Conservation (phyloP, 2,888 invertebrate genomes). For the Tenthredo mesomela region DNA sequence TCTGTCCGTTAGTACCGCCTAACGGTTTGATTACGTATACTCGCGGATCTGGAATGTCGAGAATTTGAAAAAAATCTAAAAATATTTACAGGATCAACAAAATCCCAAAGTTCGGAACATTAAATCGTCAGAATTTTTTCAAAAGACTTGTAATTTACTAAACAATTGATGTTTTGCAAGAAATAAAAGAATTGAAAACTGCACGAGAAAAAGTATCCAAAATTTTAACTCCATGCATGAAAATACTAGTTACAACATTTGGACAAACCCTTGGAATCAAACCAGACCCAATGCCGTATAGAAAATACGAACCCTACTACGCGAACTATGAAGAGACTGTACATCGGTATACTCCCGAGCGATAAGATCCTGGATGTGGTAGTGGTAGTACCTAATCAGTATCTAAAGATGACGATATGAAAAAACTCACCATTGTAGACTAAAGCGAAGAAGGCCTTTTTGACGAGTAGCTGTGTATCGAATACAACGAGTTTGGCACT, state of each 20-base stretch:
- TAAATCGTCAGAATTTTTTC: too few species aligned
- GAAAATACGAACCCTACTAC: neutral
- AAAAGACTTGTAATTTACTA: too few species aligned
- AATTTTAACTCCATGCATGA: too few species aligned
- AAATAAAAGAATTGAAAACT: neutral
- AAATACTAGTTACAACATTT: neutral
- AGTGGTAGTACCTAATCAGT: neutral
- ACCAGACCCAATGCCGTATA: neutral
- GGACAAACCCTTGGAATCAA: neutral
- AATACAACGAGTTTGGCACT: conserved; percentile 99
- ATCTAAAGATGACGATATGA: neutral
- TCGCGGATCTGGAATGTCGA: neutral
- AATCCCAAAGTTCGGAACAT: neutral
- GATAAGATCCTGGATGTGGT: neutral
- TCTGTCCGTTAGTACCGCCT: neutral
- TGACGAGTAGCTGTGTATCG: conserved; percentile 98
- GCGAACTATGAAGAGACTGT: neutral
- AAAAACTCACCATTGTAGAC: conserved; percentile 94
- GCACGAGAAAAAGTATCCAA: too few species aligned
- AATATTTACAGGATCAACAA: neutral
- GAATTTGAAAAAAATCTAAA: neutral
- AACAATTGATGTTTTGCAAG: neutral
- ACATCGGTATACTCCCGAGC: neutral
- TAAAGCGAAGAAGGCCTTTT: conserved; percentile 99
- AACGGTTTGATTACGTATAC: neutral